phyloP scores from a whole-genome alignment of 2,113 vertebrate species.

The Odobenus rosmarus region DNA sequence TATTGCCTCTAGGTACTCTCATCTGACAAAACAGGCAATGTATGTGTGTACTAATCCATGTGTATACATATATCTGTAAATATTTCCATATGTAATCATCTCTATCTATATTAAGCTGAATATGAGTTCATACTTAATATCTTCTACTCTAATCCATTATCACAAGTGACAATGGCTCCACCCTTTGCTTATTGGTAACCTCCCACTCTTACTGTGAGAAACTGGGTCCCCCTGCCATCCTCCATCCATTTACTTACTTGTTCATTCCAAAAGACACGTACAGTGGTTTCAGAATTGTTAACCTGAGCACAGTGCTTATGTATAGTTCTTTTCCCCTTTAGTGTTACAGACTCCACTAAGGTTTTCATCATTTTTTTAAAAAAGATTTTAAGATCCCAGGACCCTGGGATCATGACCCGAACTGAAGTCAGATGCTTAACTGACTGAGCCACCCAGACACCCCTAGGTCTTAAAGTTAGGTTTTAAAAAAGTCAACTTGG shows the following conservation, averaged over 20 bases:
- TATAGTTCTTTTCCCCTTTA: background rate
- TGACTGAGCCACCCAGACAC: background rate
- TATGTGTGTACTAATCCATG: background rate
- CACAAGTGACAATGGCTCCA: background rate
- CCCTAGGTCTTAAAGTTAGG: too few species aligned
- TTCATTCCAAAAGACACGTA: background rate
- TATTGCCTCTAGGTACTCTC: background rate
- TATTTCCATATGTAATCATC: background rate
- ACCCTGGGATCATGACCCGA: background rate
- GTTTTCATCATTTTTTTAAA: background rate
- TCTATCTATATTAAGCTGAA: background rate
- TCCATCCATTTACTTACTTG: background rate
- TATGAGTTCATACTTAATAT: background rate
- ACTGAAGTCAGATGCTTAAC: background rate
- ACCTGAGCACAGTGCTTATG: background rate
- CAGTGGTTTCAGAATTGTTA: background rate
- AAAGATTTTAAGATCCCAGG: too few species aligned
- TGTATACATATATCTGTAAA: background rate
- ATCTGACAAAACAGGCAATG: background rate
- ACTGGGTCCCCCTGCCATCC: too few species aligned
- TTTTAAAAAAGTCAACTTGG: too few species aligned
- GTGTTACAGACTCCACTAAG: background rate
- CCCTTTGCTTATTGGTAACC: background rate
- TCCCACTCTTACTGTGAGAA: background rate
- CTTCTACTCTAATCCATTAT: background rate